These are phyloP conservation scores for Mus pahari DNA, from an alignment of 2,113 vertebrate genomes.

Conservation along the genomic window DNA sequence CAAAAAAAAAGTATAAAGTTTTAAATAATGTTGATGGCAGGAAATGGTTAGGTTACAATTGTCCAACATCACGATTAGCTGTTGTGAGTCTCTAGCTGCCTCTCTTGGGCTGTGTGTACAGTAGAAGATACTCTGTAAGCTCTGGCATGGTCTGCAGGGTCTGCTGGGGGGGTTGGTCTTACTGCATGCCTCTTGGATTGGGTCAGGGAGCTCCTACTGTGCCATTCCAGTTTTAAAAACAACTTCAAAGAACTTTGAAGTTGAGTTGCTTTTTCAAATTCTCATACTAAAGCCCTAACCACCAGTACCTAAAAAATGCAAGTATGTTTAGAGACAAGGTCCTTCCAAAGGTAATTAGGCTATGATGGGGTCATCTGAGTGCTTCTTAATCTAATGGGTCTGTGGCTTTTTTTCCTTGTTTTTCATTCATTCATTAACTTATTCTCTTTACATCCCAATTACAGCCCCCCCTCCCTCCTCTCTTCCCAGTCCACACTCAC, in stretches of 20 bases:
- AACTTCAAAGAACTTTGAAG: background rate
- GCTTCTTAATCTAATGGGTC: background rate
- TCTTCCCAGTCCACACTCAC: too few relatives aligned
- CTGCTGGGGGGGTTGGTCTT: background rate
- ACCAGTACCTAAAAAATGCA: background rate
- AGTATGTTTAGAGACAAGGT: background rate
- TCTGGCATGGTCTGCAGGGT: background rate
- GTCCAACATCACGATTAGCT: background rate
- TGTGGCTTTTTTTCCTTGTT: background rate
- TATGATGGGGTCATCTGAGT: background rate
- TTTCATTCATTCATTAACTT: too few relatives aligned
- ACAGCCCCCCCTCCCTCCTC: too few relatives aligned
- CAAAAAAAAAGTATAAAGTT: background rate
- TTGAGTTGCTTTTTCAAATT: background rate
- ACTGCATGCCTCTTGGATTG: background rate
- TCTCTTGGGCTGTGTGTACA: background rate
- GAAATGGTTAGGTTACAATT: background rate
- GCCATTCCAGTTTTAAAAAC: constrained; percentile 6
- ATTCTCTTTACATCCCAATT: too few relatives aligned
- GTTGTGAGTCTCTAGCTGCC: background rate
- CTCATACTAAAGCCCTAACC: background rate
- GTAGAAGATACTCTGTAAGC: too few relatives aligned
- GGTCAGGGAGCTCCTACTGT: background rate
- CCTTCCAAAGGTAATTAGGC: constrained; percentile 1
- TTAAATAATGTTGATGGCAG: background rate